phyloP scores from a whole-genome alignment of 1,140 invertebrate species.

The Cataglyphis hispanica region DNA sequence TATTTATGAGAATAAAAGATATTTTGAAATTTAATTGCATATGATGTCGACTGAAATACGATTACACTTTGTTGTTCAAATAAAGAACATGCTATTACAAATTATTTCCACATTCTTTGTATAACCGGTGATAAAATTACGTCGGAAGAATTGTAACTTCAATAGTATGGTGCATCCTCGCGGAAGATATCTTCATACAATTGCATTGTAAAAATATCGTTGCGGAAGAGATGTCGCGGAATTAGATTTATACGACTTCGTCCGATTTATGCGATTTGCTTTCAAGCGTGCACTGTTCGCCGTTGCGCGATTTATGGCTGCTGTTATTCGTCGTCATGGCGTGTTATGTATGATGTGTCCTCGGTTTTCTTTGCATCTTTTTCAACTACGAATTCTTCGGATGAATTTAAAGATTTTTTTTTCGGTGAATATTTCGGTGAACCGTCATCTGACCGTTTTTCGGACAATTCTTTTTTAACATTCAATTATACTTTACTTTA shows the following conservation, averaged over 20 bases:
- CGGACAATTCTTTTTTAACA: not conserved
- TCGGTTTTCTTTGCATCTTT: not conserved
- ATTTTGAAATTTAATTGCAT: not conserved
- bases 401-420: constrained; percentile 4
- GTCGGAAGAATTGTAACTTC: not conserved
- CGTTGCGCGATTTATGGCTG: constrained; percentile 4
- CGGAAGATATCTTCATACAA: constrained; percentile 22
- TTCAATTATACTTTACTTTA: not conserved
- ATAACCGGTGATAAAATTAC: not conserved
- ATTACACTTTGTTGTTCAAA: not conserved
- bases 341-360: not conserved
- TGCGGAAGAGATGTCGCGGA: not conserved
- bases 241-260: constrained; percentile 40
- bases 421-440: not conserved
- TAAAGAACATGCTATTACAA: not conserved
- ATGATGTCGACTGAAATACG: not conserved
- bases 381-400: not conserved
- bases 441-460: not conserved
- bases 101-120: not conserved
- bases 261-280: constrained; percentile 33
- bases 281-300: constrained; percentile 15
- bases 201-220: constrained; percentile 19
- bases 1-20: not conserved
- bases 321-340: not conserved
- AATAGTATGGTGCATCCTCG: not conserved